A percentile compares a stretch with the other conserved stretches of the same genome.
Conservation (phyloP, 53 echinoderm and acorn worm genomes). For the Temnopleurus reevesii region DNA sequence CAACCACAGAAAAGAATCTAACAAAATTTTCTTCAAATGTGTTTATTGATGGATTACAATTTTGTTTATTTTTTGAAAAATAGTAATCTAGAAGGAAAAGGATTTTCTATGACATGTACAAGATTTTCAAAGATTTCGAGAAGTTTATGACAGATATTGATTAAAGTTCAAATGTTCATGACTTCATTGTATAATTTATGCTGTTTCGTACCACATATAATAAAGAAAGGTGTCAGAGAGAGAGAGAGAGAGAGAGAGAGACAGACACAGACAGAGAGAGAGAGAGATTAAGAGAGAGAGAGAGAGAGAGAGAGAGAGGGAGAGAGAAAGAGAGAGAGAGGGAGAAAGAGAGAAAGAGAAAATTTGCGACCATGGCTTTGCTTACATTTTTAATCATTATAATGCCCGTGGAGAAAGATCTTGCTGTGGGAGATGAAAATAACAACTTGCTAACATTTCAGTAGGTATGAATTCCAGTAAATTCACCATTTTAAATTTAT, state of each 20-base stretch:
- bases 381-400: no score
- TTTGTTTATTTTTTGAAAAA: not conserved
- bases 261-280: not conserved
- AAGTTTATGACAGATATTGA: conserved; percentile 12
- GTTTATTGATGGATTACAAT: not conserved
- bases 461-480: no score
- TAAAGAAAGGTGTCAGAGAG: not conserved
- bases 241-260: not conserved
- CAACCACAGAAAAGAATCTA: not conserved
- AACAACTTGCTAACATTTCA: no score
- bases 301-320: not conserved
- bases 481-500: no score
- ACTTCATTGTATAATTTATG: no score
- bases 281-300: not conserved
- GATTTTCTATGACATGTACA: not conserved
- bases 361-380: no score
- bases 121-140: conserved; percentile 1
- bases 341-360: not conserved
- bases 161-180: not conserved
- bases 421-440: no score
- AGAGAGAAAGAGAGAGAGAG: not conserved
- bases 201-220: not conserved
- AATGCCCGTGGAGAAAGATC: no score
- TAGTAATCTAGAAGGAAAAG: not conserved
- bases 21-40: not conserved